phyloP scores from a whole-genome alignment of 2,113 vertebrate species.

The Lophochroa leadbeateri region DNA sequence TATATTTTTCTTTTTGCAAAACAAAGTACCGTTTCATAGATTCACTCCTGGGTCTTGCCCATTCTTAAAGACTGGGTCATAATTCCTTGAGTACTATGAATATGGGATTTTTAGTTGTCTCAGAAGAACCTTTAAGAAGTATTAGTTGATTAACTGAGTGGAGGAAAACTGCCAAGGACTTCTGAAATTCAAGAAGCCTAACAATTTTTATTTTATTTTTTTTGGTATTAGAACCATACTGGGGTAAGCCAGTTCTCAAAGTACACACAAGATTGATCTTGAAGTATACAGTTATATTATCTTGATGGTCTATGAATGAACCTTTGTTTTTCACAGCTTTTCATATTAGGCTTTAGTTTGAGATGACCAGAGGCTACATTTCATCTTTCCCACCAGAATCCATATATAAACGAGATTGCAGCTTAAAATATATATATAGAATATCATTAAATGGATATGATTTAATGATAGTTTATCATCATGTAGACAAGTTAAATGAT shows the following conservation, averaged over 20 bases:
- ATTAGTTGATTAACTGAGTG: conserved; percentile 61
- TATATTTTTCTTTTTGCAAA: conserved; percentile 9
- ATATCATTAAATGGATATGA: not conserved
- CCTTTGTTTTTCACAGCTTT: conserved; percentile 22
- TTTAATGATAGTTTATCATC: not conserved
- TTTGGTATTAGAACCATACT: not conserved
- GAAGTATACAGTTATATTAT: not conserved
- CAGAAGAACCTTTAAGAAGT: conserved; percentile 51
- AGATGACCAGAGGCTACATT: not conserved
- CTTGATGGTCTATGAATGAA: not conserved
- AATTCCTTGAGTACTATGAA: not conserved
- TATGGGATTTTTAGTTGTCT: conserved; percentile 15
- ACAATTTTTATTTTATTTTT: not conserved
- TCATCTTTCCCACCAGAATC: not conserved
- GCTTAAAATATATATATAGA: not conserved
- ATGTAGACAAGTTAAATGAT: not conserved
- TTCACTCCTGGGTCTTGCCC: not conserved
- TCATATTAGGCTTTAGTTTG: not conserved
- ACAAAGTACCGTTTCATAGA: conserved; percentile 25
- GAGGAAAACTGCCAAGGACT: conserved; percentile 33
- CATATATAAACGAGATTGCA: not conserved
- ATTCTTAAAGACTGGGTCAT: not conserved
- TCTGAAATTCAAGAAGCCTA: conserved; percentile 49
- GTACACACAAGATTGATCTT: not conserved
- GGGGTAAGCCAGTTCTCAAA: not conserved